Conservation (phyloP, 2,888 invertebrate genomes). For the Suillia variegata region DNA sequence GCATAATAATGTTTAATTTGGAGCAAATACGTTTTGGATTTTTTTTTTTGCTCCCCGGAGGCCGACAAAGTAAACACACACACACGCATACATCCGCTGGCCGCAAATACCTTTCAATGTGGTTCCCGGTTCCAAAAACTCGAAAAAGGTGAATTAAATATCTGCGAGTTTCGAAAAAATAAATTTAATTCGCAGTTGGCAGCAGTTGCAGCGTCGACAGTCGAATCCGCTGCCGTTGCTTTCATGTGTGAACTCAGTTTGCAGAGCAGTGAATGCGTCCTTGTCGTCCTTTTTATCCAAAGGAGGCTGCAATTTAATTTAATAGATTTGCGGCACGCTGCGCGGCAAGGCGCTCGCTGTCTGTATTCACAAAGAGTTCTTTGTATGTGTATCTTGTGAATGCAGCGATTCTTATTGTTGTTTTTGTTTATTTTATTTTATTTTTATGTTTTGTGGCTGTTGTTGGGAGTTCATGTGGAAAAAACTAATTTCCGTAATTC, state of each 20-base stretch:
- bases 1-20: conserved; percentile 61
- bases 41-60: conserved; percentile 36
- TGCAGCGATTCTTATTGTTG: conserved; percentile 1
- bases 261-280: conserved; percentile 2
- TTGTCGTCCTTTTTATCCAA: neutral
- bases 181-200: neutral
- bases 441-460: conserved; percentile 2
- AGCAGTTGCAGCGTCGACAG: neutral
- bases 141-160: conserved; percentile 39
- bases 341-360: too few species aligned
- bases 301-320: conserved; percentile 25
- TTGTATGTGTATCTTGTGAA: neutral
- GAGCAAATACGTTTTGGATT: conserved; percentile 56
- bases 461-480: conserved; percentile 34
- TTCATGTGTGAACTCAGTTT: conserved; percentile 21
- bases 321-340: conserved; percentile 26
- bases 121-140: conserved; percentile 8
- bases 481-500: conserved; percentile 43
- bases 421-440: conserved; percentile 4
- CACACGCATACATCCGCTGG: neutral
- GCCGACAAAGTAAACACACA: conserved; percentile 16
- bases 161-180: conserved; percentile 20
- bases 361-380: conserved; percentile 6
- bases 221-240: neutral
- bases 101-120: conserved; percentile 1